These are phyloP conservation scores for Perca flavescens DNA, from an alignment of 2,113 vertebrate genomes.

Conservation along the genomic window DNA sequence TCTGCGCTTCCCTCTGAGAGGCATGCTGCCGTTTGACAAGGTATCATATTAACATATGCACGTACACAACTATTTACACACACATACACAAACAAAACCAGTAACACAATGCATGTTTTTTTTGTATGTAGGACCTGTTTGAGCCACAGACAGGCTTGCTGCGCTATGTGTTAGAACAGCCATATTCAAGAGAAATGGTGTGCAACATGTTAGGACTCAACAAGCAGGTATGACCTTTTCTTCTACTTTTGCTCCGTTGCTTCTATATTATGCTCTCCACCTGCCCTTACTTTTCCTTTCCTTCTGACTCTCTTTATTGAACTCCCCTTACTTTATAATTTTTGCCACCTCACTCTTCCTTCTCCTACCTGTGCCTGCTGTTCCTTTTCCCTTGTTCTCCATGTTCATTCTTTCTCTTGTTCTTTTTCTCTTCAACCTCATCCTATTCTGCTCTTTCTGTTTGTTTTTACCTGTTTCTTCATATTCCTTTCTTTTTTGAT, in stretches of 20 bases:
- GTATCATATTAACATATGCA: conserved; percentile 70
- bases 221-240: conserved; percentile 91
- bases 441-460: conserved; percentile 88
- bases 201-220: conserved; percentile 99
- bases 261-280: conserved; percentile 79
- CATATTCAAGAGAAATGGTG: conserved; percentile 99
- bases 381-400: conserved; percentile 80
- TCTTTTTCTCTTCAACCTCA: conserved; percentile 85
- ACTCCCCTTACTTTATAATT: background rate
- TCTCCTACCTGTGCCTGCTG: conserved; percentile 51
- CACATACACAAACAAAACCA: background rate
- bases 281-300: background rate
- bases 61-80: background rate
- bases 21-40: conserved; percentile 98
- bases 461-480: conserved; percentile 73
- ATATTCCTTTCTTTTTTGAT: conserved; percentile 71
- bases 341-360: background rate
- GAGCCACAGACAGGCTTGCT: conserved; percentile 97
- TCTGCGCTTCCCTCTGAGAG: conserved; percentile 95
- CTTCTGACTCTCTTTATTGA: background rate
- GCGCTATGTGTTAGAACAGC: conserved; percentile 98
- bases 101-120: background rate
- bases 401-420: conserved; percentile 89
- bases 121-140: conserved; percentile 92
- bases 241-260: conserved; percentile 45